A percentile compares a stretch with the other conserved stretches of the same genome.
phyloP scores from a whole-genome alignment of 2,113 vertebrate genomes.

The Rhynchomys soricoides region DNA sequence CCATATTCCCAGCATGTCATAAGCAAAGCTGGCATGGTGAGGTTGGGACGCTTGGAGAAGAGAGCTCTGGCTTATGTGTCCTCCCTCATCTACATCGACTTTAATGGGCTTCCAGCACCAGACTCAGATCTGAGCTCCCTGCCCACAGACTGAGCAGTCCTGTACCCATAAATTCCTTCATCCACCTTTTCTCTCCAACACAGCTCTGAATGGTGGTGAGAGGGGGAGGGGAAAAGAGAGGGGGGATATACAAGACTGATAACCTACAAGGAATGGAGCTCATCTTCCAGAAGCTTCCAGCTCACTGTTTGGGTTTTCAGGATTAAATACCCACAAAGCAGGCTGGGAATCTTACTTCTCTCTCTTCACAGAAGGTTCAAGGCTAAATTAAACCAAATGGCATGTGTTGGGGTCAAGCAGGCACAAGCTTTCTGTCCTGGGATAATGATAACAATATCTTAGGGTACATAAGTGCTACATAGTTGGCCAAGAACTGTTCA shows the following conservation, averaged over 20 bases:
- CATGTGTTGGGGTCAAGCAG: slow-evolving; percentile 2
- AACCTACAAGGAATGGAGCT: neutral
- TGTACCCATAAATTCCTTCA: neutral
- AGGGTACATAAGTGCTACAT: neutral
- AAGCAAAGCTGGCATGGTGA: neutral
- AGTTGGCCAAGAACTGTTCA: neutral
- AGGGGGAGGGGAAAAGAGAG: neutral
- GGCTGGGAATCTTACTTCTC: neutral
- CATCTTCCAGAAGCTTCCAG: neutral
- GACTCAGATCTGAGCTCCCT: neutral
- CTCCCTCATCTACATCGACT: slow-evolving; percentile 14
- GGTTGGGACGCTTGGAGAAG: neutral
- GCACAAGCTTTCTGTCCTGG: neutral
- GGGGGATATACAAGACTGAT: neutral
- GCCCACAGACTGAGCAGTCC: neutral
- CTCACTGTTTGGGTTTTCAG: neutral
- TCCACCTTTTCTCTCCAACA: neutral
- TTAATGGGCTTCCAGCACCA: slow-evolving; percentile 14
- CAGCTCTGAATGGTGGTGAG: neutral
- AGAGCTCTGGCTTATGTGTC: rapidly evolving
- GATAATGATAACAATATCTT: neutral
- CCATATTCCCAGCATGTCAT: rapidly evolving
- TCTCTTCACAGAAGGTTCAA: neutral
- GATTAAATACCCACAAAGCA: neutral
- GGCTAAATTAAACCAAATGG: slow-evolving; percentile 10